These are phyloP conservation scores for Edolisoma coerulescens DNA, from an alignment of 2,113 vertebrate species.

Conservation along the genomic window DNA sequence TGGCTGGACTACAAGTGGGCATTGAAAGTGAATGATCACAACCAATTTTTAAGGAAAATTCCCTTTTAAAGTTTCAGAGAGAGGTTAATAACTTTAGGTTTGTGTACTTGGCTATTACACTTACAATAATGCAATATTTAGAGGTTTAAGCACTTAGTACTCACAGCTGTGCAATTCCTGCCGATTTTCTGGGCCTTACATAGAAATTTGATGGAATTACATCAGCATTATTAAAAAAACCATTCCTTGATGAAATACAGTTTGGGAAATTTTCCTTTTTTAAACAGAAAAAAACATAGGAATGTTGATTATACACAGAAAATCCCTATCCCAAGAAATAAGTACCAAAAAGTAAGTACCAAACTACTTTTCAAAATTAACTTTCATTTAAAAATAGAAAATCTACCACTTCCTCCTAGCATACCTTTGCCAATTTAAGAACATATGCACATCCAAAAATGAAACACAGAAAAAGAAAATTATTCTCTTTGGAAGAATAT, in stretches of 20 bases:
- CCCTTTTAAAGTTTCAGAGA: background rate
- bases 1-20: rapidly evolving
- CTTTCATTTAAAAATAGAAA: background rate
- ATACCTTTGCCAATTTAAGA: background rate
- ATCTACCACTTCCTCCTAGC: background rate
- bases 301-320: background rate
- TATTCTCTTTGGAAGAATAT: background rate
- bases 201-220: background rate
- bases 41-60: background rate
- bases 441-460: background rate
- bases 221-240: background rate
- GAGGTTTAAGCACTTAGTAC: background rate
- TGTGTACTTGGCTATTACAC: rapidly evolving
- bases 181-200: background rate
- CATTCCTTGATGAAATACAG: background rate
- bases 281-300: rapidly evolving
- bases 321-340: background rate
- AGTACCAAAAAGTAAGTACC: background rate
- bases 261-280: background rate
- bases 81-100: background rate
- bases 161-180: background rate
- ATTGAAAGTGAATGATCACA: background rate
- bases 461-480: background rate
- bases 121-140: background rate
- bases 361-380: background rate